Conservation (phyloP, 1,140 invertebrate genomes). For the Babylonia areolata region DNA sequence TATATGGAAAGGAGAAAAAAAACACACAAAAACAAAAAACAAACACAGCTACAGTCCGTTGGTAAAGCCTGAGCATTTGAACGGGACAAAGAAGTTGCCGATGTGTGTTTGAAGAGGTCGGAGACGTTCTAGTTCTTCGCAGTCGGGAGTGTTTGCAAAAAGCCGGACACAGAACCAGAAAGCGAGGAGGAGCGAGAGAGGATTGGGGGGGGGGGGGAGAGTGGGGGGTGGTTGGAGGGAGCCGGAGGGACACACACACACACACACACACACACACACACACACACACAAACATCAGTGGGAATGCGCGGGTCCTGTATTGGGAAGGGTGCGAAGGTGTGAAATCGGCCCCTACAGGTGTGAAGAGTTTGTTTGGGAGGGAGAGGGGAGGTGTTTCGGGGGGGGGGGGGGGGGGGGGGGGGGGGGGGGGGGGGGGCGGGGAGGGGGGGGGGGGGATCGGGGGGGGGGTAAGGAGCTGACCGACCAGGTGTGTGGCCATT, state of each 20-base stretch:
- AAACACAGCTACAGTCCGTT: too few species aligned
- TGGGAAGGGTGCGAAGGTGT: neutral
- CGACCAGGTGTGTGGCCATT: neutral
- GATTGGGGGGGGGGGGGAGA: neutral
- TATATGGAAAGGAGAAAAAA: neutral
- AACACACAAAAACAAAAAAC: too few species aligned
- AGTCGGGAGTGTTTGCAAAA: neutral
- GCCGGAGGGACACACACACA: too few species aligned
- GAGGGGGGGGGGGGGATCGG: too few species aligned
- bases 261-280: too few species aligned
- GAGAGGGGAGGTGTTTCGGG: too few species aligned
- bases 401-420: too few species aligned
- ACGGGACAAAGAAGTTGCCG: neutral
- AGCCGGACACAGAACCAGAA: neutral
- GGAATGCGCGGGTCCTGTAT: neutral
- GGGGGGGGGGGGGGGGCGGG: too few species aligned
- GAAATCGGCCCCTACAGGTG: neutral
- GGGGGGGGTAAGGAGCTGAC: neutral
- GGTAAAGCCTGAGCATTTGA: neutral
- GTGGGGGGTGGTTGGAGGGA: neutral
- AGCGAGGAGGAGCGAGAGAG: neutral
- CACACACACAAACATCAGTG: too few species aligned
- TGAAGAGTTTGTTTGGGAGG: neutral
- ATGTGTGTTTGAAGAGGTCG: neutral
- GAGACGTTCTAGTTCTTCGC: neutral